Evolutionary conservation across 2,113 vertebrate genomes (phyloP).

Genomic region (Mohoua ochrocephala): DNA sequence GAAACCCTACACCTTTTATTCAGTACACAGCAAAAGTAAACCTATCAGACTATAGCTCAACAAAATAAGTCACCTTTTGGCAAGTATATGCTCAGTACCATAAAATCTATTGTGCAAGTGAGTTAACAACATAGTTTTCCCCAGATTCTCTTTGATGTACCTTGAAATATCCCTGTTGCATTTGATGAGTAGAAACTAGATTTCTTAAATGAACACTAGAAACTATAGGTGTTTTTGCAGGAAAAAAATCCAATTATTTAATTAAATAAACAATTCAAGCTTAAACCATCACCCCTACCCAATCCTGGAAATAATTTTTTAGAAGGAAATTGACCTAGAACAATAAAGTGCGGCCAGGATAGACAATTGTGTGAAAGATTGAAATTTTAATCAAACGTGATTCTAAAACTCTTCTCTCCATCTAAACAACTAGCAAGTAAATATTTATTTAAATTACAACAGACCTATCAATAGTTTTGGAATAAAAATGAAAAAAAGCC

Average conservation of each 20-base stretch:
- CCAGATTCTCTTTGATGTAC: not conserved
- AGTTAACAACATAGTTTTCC: not conserved
- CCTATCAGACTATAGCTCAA: not conserved
- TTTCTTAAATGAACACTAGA: not conserved
- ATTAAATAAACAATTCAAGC: not conserved
- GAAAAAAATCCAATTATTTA: not conserved
- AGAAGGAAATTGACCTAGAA: not conserved
- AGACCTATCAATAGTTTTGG: not conserved
- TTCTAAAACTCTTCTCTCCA: not conserved
- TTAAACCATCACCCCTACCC: not conserved
- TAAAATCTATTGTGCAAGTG: not conserved
- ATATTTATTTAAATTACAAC: not conserved
- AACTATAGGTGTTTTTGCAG: not conserved
- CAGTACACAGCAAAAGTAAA: not conserved
- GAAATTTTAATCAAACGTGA: not conserved
- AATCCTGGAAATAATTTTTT: not conserved
- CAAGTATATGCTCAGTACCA: not conserved
- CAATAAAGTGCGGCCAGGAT: not conserved
- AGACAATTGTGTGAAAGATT: not conserved
- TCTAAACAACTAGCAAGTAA: not conserved
- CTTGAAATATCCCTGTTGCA: not conserved
- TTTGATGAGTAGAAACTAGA: not conserved
- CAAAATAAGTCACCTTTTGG: not conserved
- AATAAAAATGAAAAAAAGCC: not conserved
- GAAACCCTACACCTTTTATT: not conserved